A percentile compares a stretch with the other conserved stretches of the same genome.
These are phyloP conservation scores for Mercenaria mercenaria DNA, from an alignment of 1,140 invertebrate species.

Conservation along the genomic window DNA sequence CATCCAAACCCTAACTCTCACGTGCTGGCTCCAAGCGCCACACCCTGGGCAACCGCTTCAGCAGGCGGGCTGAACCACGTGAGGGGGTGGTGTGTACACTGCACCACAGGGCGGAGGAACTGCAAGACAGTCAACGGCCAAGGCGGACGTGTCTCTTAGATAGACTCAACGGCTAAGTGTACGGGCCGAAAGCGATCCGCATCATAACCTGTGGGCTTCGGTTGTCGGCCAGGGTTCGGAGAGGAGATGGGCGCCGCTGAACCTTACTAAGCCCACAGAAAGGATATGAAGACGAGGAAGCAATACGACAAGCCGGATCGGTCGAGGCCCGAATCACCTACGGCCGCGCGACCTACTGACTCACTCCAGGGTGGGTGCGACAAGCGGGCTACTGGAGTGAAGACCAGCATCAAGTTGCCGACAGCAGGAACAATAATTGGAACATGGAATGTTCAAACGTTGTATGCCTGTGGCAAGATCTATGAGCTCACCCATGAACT, in stretches of 20 bases:
- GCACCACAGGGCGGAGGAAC: constrained; percentile 47
- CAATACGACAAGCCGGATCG: neutral
- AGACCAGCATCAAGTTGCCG: neutral
- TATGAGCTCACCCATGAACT: constrained; percentile 24
- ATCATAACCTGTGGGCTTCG: neutral
- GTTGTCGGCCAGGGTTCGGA: neutral
- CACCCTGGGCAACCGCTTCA: constrained; percentile 46
- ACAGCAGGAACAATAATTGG: neutral
- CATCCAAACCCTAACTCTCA: constrained; percentile 27
- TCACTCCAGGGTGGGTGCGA: no score
- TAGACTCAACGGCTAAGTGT: constrained; percentile 48
- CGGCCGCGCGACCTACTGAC: no score
- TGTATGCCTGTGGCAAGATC: neutral
- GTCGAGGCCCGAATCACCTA: neutral
- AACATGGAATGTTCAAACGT: constrained; percentile 17
- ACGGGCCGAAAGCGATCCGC: constrained; percentile 35
- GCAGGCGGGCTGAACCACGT: constrained; percentile 60
- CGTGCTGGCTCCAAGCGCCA: constrained; percentile 42
- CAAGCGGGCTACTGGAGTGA: neutral
- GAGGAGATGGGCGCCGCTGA: neutral
- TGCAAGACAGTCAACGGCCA: constrained; percentile 49
- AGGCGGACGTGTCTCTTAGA: constrained; percentile 18
- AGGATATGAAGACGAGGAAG: neutral
- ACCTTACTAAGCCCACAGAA: neutral
- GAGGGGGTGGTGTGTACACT: constrained; percentile 60